These are phyloP conservation scores for Camponotus vicinus DNA, from an alignment of 1,140 invertebrate species.

Conservation along the genomic window DNA sequence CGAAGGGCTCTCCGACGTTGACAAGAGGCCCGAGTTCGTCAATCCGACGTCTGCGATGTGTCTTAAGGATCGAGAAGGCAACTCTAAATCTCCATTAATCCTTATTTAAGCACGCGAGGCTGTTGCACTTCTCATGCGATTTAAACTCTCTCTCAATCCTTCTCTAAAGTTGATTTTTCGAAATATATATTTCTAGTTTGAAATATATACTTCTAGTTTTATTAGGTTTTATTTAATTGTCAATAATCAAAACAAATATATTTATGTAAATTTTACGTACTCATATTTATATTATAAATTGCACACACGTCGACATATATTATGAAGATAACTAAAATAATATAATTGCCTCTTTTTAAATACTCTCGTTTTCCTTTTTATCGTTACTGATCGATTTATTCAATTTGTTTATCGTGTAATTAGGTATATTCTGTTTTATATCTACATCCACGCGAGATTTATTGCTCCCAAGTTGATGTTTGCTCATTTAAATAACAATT, in stretches of 20 bases:
- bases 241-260: background rate
- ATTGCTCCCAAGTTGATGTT: background rate
- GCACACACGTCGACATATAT: background rate
- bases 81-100: background rate
- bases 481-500: slow-evolving; percentile 2
- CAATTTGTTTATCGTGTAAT: slow-evolving; percentile 12
- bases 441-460: background rate
- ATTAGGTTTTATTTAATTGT: background rate
- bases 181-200: background rate
- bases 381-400: background rate
- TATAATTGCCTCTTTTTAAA: background rate
- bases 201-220: background rate
- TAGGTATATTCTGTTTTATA: background rate
- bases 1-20: slow-evolving; percentile 26
- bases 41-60: slow-evolving; percentile 66
- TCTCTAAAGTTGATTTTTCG: background rate
- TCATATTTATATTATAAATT: background rate
- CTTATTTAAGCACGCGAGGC: background rate
- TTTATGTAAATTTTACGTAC: background rate
- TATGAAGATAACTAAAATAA: no score
- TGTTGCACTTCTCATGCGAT: background rate
- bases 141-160: background rate
- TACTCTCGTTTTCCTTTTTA: background rate
- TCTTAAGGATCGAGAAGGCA: slow-evolving; percentile 20
- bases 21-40: slow-evolving; percentile 21